Conservation (phyloP, 1,140 invertebrate genomes). For the Paraescarpia echinospica region DNA sequence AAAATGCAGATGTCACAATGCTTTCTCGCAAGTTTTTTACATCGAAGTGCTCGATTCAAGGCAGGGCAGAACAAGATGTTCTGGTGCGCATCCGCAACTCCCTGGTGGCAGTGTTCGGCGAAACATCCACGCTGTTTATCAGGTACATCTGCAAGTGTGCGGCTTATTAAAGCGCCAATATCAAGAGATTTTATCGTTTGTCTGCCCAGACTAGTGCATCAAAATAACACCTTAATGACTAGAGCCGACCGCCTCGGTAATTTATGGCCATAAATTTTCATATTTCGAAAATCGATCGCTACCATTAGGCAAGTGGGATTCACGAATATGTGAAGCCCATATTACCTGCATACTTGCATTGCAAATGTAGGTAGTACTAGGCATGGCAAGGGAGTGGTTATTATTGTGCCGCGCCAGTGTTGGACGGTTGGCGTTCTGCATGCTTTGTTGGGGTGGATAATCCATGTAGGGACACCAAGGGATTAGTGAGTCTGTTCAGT, state of each 20-base stretch:
- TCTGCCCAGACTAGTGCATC: neutral
- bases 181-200: slow-evolving; percentile 6
- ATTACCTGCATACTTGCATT: neutral
- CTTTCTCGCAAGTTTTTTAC: neutral
- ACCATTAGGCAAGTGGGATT: neutral
- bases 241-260: neutral
- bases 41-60: neutral
- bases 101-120: neutral
- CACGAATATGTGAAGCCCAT: neutral
- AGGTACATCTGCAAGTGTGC: neutral
- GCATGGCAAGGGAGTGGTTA: neutral
- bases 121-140: neutral
- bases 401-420: neutral
- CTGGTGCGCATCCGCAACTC: neutral
- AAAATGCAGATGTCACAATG: neutral
- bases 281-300: neutral
- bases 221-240: neutral
- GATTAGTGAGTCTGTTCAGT: neutral
- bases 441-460: neutral
- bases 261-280: slow-evolving; percentile 6
- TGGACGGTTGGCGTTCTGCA: neutral
- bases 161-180: slow-evolving; percentile 5
- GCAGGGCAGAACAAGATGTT: neutral
- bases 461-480: neutral
- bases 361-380: neutral